These are phyloP conservation scores for Irena cyanogastra DNA, from an alignment of 2,113 vertebrate species.

Conservation along the genomic window DNA sequence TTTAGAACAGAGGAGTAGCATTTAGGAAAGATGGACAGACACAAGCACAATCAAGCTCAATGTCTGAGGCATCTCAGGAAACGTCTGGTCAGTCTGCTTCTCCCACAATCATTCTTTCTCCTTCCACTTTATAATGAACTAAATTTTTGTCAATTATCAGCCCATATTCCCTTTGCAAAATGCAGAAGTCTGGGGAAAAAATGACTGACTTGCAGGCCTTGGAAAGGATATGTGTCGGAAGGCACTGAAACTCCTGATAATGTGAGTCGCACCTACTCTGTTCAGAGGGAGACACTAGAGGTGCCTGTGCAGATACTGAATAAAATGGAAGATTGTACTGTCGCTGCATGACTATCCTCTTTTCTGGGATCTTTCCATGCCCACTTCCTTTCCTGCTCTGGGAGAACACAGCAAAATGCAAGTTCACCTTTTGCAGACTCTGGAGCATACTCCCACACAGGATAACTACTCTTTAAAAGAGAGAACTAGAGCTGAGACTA, in stretches of 20 bases:
- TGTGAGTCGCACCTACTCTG: not conserved
- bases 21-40: not conserved
- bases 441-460: not conserved
- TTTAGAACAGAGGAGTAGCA: not conserved
- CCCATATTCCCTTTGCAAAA: not conserved
- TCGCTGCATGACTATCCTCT: not conserved
- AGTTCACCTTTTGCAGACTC: not conserved
- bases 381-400: not conserved
- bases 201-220: not conserved
- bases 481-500: not conserved
- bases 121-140: not conserved
- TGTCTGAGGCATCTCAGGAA: not conserved
- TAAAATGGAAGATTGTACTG: not conserved
- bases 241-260: not conserved
- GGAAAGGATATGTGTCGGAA: not conserved
- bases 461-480: not conserved
- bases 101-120: not conserved
- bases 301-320: not conserved
- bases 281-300: not conserved
- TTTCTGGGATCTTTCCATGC: not conserved
- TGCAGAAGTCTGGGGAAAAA: not conserved
- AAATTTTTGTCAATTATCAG: not conserved
- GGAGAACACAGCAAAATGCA: not conserved
- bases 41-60: rapidly evolving
- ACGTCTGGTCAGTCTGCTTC: not conserved